A percentile compares a stretch with the other conserved stretches of the same genome.
These are phyloP conservation scores for Hapalemur alaotrensis DNA, from an alignment of 2,797 vertebrate genomes.

Conservation along the genomic window DNA sequence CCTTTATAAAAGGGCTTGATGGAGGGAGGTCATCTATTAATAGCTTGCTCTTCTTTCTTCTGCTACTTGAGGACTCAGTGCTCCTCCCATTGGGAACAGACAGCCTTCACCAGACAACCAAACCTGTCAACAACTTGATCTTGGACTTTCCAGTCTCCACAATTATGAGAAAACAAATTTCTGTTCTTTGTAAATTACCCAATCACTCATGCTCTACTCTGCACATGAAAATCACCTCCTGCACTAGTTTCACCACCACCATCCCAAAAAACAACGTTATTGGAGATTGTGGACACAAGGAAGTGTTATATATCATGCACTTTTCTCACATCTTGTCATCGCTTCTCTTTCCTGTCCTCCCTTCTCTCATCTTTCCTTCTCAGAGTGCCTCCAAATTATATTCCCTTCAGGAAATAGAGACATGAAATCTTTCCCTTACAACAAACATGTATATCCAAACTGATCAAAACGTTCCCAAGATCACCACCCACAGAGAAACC, in stretches of 20 bases:
- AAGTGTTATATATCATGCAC: rapidly evolving
- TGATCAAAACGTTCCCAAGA: not conserved
- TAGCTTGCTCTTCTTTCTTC: not conserved
- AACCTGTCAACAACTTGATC: not conserved
- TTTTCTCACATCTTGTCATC: not conserved
- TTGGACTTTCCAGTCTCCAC: not conserved
- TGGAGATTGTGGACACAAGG: not conserved
- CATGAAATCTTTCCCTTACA: not conserved
- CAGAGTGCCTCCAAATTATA: not conserved
- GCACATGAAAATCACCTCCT: not conserved
- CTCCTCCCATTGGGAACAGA: not conserved
- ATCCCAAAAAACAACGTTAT: not conserved
- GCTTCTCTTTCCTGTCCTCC: not conserved
- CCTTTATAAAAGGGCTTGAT: not conserved
- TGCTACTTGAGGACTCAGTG: not conserved
- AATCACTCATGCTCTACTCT: not conserved
- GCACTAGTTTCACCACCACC: not conserved
- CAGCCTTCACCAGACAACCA: not conserved
- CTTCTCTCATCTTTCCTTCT: not conserved
- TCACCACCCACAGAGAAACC: not conserved
- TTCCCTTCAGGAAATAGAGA: not conserved
- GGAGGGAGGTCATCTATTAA: not conserved
- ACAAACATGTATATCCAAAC: not conserved
- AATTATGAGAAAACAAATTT: not conserved
- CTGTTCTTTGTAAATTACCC: not conserved